These are phyloP conservation scores for Hyperoplus lanceolatus DNA, from an alignment of 2,797 vertebrate species.

Conservation along the genomic window DNA sequence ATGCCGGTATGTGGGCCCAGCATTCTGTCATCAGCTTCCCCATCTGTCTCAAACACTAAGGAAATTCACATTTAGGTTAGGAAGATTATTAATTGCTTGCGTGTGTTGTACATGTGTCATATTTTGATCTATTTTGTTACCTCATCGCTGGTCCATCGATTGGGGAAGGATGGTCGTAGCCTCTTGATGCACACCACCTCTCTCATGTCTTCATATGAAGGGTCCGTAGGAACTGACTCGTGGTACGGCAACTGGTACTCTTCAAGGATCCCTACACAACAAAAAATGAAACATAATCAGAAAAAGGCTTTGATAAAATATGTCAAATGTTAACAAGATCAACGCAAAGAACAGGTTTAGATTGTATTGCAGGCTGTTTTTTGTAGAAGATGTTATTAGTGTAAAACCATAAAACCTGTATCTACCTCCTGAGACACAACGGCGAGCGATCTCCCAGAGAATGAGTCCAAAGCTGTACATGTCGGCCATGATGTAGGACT, in stretches of 20 bases:
- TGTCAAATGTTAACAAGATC: background rate
- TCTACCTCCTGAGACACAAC: conserved; percentile 96
- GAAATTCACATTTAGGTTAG: conserved; percentile 45
- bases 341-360: background rate
- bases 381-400: background rate
- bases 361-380: background rate
- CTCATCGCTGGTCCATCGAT: conserved; percentile 97
- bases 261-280: conserved; percentile 91
- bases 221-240: conserved; percentile 93
- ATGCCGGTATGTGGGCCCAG: conserved; percentile 96
- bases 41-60: conserved; percentile 95
- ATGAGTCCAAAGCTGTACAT: conserved; percentile 99
- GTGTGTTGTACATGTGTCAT: background rate
- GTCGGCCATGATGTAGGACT: conserved; percentile 98
- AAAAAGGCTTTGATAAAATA: background rate
- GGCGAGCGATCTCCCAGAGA: conserved; percentile 95
- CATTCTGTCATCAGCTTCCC: conserved; percentile 97
- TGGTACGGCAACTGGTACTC: conserved; percentile 97
- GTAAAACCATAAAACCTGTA: background rate
- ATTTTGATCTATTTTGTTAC: conserved; percentile 71
- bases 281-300: conserved; percentile 15
- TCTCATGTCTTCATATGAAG: conserved; percentile 97
- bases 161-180: conserved; percentile 93
- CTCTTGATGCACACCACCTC: conserved; percentile 96
- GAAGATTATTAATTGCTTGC: background rate